Conservation (phyloP, 1,140 invertebrate genomes). For the Camponotus vicinus region DNA sequence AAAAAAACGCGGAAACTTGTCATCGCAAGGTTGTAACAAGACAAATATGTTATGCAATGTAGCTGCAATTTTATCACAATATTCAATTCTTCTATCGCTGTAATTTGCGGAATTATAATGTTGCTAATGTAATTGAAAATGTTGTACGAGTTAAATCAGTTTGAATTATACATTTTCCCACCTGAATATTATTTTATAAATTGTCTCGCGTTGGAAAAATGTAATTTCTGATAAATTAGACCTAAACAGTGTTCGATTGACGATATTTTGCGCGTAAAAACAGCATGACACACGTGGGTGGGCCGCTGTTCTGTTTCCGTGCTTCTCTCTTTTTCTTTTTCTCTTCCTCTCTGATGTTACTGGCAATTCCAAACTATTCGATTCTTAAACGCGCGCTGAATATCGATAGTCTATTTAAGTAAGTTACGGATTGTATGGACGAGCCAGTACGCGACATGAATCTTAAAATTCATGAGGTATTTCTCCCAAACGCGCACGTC, state of each 20-base stretch:
- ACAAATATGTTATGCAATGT: not conserved
- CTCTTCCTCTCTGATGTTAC: not conserved
- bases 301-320: slow-evolving; percentile 7
- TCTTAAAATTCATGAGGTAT: slow-evolving; percentile 2
- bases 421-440: slow-evolving; percentile 4
- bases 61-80: not conserved
- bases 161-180: not conserved
- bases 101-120: not conserved
- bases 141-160: not conserved
- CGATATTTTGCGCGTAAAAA: not conserved
- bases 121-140: not conserved
- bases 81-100: too few relatives aligned
- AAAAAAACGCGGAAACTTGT: not conserved
- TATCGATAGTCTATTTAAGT: slow-evolving; percentile 33
- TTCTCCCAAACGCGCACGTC: not conserved
- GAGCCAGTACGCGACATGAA: not conserved
- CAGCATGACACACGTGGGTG: not conserved
- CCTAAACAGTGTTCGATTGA: not conserved
- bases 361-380: slow-evolving; percentile 14
- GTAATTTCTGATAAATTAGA: not conserved
- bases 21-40: not conserved
- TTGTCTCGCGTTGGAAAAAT: not conserved
- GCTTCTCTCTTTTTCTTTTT: too few relatives aligned
- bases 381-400: slow-evolving; percentile 32
- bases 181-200: not conserved